Evolutionary conservation across 1,140 invertebrate genomes (phyloP).

Genomic region (Portunus trituberculatus): DNA sequence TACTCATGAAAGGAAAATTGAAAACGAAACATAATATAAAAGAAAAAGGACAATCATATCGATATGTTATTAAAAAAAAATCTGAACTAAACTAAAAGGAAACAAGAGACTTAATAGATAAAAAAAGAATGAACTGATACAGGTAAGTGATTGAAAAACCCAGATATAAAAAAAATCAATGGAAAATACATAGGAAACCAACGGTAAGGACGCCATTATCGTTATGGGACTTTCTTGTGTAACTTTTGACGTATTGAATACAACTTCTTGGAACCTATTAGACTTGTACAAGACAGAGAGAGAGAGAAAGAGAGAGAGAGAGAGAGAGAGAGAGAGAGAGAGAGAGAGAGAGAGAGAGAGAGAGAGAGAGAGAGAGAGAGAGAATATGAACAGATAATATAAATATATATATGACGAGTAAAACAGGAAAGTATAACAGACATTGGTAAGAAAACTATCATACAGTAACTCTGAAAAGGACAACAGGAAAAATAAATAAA

Average conservation of each 20-base stretch:
- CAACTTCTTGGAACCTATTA: no score
- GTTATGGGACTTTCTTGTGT: no score
- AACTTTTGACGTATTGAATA: no score
- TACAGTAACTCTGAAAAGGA: background rate
- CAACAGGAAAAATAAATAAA: background rate
- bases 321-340: conserved; percentile 32
- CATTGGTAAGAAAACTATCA: background rate
- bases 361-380: conserved; percentile 56
- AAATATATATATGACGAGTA: background rate
- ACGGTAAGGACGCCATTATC: no score
- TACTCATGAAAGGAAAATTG: background rate
- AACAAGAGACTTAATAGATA: no score
- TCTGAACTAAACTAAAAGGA: no score
- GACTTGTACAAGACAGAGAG: background rate
- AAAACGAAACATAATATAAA: background rate
- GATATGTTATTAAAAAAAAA: background rate
- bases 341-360: conserved; percentile 61
- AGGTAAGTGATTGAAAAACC: no score
- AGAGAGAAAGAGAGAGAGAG: conserved; percentile 51
- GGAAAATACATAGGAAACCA: no score
- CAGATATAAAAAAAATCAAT: no score
- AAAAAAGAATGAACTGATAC: no score
- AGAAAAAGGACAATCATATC: background rate
- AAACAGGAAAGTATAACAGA: background rate
- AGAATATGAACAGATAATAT: background rate